These are phyloP conservation scores for Microdon myrmicae DNA, from an alignment of 2,888 invertebrate species.

Conservation along the genomic window DNA sequence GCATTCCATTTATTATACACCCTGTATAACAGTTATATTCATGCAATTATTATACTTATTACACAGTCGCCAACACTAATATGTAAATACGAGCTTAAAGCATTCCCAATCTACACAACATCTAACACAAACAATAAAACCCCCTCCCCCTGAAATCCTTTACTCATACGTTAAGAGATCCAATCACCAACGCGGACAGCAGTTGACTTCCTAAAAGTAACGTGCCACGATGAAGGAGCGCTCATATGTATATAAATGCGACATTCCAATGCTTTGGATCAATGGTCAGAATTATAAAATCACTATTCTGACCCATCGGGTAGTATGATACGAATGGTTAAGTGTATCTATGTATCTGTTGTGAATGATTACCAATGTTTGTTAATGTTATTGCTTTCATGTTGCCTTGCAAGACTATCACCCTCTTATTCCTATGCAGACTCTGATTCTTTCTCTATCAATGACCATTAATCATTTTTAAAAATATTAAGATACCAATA, in stretches of 20 bases:
- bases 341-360: constrained; percentile 13
- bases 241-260: constrained; percentile 44
- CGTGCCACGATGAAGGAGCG: constrained; percentile 23
- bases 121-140: constrained; percentile 25
- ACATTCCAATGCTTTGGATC: constrained; percentile 33
- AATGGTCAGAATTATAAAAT: constrained; percentile 15
- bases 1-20: constrained; percentile 8
- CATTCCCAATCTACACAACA: constrained; percentile 5
- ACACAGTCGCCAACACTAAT: constrained; percentile 33
- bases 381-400: too few relatives aligned
- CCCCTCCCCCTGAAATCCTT: neutral
- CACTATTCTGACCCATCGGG: constrained; percentile 11
- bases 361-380: neutral
- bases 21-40: too few relatives aligned
- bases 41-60: too few relatives aligned
- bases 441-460: too few relatives aligned
- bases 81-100: constrained; percentile 29
- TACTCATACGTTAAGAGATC: too few relatives aligned
- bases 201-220: too few relatives aligned
- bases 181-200: too few relatives aligned
- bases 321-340: constrained; percentile 34
- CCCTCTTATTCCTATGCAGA: too few relatives aligned
- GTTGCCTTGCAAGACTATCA: too few relatives aligned
- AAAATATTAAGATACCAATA: too few relatives aligned
- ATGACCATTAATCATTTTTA: too few relatives aligned